These are phyloP conservation scores for Yoshiicerus persimilis DNA, from an alignment of 1,140 invertebrate genomes.

Conservation along the genomic window DNA sequence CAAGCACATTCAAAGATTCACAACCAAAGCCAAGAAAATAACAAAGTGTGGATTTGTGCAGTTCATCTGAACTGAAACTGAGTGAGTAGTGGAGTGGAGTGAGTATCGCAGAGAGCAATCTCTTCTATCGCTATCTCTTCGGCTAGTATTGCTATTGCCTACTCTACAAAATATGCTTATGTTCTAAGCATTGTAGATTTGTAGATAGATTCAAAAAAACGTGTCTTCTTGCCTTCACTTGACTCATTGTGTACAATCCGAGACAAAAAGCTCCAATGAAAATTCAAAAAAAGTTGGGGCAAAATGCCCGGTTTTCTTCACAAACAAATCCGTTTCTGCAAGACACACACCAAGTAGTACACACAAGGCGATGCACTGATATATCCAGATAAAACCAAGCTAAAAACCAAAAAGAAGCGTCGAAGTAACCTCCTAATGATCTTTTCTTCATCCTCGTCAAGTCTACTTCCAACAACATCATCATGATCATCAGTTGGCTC, in stretches of 20 bases:
- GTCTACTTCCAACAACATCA: background rate
- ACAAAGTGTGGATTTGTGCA: conserved; percentile 1
- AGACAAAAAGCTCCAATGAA: background rate
- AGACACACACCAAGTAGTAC: background rate
- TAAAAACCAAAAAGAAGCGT: background rate
- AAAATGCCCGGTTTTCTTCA: conserved; percentile 3
- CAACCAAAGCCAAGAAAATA: background rate
- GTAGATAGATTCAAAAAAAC: background rate
- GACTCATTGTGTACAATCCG: background rate
- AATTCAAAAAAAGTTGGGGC: conserved; percentile 18
- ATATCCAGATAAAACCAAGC: background rate
- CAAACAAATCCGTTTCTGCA: background rate
- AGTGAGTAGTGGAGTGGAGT: background rate
- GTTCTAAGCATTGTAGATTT: background rate
- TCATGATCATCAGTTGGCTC: conserved; percentile 14
- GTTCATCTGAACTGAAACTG: background rate
- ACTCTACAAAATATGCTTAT: background rate
- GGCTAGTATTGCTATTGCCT: too few relatives aligned
- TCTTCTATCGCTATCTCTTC: background rate
- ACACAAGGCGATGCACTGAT: background rate
- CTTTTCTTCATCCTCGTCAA: conserved; percentile 16
- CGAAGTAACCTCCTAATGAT: background rate
- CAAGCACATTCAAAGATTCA: background rate
- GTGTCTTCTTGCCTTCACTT: background rate
- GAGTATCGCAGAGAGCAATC: background rate